phyloP scores from a whole-genome alignment of 2,888 invertebrate species.

The Nemotelus pantherinus region DNA sequence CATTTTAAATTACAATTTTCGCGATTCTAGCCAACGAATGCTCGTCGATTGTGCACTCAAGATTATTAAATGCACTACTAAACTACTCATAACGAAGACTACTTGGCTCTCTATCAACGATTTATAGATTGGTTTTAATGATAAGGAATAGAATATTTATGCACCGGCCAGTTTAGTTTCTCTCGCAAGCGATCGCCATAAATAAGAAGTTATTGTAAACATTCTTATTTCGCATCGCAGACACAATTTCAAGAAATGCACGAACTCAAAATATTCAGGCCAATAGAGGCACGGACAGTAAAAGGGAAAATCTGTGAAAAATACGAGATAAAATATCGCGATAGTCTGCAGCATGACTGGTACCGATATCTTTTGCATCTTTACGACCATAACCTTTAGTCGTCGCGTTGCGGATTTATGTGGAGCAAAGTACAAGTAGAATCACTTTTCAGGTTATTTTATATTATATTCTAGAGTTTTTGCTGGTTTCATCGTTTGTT shows the following conservation, averaged over 20 bases:
- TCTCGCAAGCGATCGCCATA: slow-evolving; percentile 32
- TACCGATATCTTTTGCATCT: slow-evolving; percentile 41
- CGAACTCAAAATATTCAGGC: slow-evolving; percentile 31
- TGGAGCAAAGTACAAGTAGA: slow-evolving; percentile 32
- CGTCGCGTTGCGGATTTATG: slow-evolving; percentile 31
- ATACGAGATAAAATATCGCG: slow-evolving; percentile 38
- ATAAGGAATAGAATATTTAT: slow-evolving; percentile 35
- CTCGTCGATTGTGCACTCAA: neutral
- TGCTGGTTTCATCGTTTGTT: neutral
- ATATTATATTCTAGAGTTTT: neutral
- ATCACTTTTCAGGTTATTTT: slow-evolving; percentile 6
- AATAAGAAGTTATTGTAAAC: slow-evolving; percentile 42
- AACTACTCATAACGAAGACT: slow-evolving; percentile 33
- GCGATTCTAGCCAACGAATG: neutral
- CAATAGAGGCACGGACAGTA: slow-evolving; percentile 38
- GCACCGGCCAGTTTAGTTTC: slow-evolving; percentile 8
- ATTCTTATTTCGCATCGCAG: slow-evolving; percentile 30
- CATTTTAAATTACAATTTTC: slow-evolving; percentile 18
- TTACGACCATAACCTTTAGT: slow-evolving; percentile 40
- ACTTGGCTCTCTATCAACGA: slow-evolving; percentile 13
- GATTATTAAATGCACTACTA: neutral
- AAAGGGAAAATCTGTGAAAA: slow-evolving; percentile 32
- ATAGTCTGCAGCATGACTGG: slow-evolving; percentile 36
- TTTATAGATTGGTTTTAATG: slow-evolving; percentile 38
- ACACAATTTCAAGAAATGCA: slow-evolving; percentile 38